A percentile compares a stretch with the other conserved stretches of the same genome.
Conservation (phyloP, 1,140 invertebrate genomes). For the Zophobas morio region DNA sequence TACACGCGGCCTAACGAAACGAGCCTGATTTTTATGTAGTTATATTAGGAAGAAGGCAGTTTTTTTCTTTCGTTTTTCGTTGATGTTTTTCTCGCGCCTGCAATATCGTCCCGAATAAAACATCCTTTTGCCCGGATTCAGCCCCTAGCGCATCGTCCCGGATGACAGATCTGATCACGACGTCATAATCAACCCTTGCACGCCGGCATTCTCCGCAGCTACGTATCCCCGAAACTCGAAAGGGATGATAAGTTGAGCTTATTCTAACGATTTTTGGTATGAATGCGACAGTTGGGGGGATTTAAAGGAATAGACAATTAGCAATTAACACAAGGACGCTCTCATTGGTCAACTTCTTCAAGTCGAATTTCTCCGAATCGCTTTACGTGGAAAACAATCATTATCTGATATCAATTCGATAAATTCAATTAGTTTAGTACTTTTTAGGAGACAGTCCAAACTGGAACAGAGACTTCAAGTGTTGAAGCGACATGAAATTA, state of each 20-base stretch:
- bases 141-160: conserved; percentile 34
- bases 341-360: neutral
- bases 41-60: conserved; percentile 37
- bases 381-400: too few species aligned
- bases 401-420: too few species aligned
- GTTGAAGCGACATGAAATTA: too few species aligned
- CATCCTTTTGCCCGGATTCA: conserved; percentile 27
- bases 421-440: too few species aligned
- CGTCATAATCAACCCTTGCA: conserved; percentile 42
- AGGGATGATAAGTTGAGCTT: conserved; percentile 22
- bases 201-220: conserved; percentile 19
- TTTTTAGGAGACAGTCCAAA: too few species aligned
- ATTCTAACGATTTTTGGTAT: conserved; percentile 22
- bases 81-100: conserved; percentile 30
- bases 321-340: neutral
- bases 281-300: neutral
- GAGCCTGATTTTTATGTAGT: conserved; percentile 58
- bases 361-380: too few species aligned
- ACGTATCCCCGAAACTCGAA: conserved; percentile 22
- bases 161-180: conserved; percentile 41
- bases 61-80: conserved; percentile 4
- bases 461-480: too few species aligned
- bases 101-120: conserved; percentile 28
- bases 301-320: neutral
- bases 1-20: conserved; percentile 56